These are phyloP conservation scores for Meganola albula DNA, from an alignment of 2,888 invertebrate species.

Conservation along the genomic window DNA sequence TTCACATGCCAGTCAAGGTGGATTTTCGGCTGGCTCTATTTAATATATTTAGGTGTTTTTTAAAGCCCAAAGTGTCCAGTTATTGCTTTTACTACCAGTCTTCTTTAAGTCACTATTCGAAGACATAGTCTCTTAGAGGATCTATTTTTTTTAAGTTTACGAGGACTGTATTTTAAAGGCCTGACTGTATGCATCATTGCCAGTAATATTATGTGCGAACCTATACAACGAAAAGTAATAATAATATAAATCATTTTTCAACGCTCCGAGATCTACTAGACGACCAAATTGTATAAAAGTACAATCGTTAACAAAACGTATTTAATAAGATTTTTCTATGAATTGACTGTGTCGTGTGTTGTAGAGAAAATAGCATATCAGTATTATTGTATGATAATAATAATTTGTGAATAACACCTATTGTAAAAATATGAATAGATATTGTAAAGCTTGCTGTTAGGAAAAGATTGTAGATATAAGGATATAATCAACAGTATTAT, in stretches of 20 bases:
- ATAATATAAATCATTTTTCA: constrained; percentile 8
- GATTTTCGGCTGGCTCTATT: too few relatives aligned
- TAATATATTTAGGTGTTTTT: too few relatives aligned
- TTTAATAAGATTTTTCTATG: constrained; percentile 41
- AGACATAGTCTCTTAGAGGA: too few relatives aligned
- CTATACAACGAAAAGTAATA: constrained; percentile 26
- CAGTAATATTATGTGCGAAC: constrained; percentile 14
- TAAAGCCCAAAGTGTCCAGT: too few relatives aligned
- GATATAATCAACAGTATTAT: constrained; percentile 26
- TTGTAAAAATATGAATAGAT: constrained; percentile 18
- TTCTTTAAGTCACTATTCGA: too few relatives aligned
- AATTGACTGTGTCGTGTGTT: constrained; percentile 28
- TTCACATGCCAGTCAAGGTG: too few relatives aligned
- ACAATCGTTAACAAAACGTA: constrained; percentile 22
- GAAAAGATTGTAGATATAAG: constrained; percentile 25
- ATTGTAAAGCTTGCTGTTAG: constrained; percentile 28
- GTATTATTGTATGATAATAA: constrained; percentile 22
- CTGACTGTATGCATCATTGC: too few relatives aligned
- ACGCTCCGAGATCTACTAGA: constrained; percentile 47
- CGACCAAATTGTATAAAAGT: constrained; percentile 47
- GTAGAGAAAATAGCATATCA: constrained; percentile 56
- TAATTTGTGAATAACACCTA: constrained; percentile 27
- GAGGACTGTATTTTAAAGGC: too few relatives aligned
- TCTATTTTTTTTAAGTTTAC: too few relatives aligned
- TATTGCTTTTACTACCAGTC: too few relatives aligned